Base-by-base conservation (phyloP, 1,140 invertebrate genomes). In the Drosophila asahinai region DNA sequence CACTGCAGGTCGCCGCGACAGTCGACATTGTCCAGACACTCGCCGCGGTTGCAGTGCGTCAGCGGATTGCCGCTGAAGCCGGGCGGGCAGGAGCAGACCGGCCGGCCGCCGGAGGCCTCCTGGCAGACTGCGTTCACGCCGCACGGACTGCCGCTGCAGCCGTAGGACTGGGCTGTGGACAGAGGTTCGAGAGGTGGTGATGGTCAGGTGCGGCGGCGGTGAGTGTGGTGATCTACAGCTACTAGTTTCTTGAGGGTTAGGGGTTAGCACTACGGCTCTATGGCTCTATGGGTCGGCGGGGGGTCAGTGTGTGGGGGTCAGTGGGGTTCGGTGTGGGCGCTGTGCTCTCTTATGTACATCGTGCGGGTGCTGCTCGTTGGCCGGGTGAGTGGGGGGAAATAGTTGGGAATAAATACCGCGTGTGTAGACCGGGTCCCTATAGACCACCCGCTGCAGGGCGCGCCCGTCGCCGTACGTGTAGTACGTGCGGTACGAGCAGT, bases 51-150 rank as follows among this genome's bases (percentile, higher is more conserved):
- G 83, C 96, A 96, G 62, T 94, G 94, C 4, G 93, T 94, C 54
- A 95, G 92, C 11, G 96, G 96, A 93, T 97, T 96, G 48, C 96
- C 96, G 49, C 95, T 95, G 86, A 96, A 95, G 19, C 96, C 96
- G 2, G 95, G 93, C 73, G 95, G 93, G 86, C 96, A 97, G 52
- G 95, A 95, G 92, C 96, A 97, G 3, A 96, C 95, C 1, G 96
- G 95, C 43, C 95, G 92, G 17, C 93, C 94, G 51, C 94, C 95
- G 66, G 94, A 93, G 12, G 95, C 93, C 77, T 94, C 93, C 48
- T 95, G 94, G 83, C 95, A 96, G 62, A 95, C 94, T 5, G 95
- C 95, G 43, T 95, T 95, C 15, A 94, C 93, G 0, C 95, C 95
- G 75, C 95, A 95, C 0, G 95, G 91, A 86, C 70, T 93, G 3